Conservation (phyloP, 2,113 vertebrate species). For the Alligator mississippiensis region DNA sequence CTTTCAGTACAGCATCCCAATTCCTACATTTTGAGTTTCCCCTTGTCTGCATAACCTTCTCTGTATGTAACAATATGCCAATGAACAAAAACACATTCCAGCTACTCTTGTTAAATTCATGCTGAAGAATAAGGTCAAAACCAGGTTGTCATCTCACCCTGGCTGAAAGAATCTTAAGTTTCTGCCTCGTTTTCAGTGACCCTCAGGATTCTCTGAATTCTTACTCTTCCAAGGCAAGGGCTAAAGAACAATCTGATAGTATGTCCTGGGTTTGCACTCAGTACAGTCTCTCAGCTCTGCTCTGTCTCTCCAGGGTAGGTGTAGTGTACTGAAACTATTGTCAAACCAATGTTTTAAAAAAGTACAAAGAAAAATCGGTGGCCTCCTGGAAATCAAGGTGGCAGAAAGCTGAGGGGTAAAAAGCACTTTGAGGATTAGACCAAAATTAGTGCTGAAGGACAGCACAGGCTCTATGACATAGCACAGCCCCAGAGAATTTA, state of each 20-base stretch:
- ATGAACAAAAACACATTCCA: neutral
- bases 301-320: neutral
- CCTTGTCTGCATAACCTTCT: accelerated
- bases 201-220: neutral
- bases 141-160: neutral
- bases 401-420: neutral
- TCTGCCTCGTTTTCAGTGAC: neutral
- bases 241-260: too few species aligned
- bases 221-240: neutral
- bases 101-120: neutral
- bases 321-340: neutral
- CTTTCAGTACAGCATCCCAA: neutral
- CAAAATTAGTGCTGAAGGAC: neutral
- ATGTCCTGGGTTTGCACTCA: neutral
- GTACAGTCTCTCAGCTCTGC: accelerated
- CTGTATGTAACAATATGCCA: neutral
- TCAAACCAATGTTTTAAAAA: neutral
- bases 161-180: neutral
- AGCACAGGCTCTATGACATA: neutral
- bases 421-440: neutral
- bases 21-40: neutral
- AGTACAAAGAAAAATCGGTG: neutral
- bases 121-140: too few species aligned
- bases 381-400: neutral
- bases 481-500: accelerated